A percentile compares a stretch with the other conserved stretches of the same genome.
Conservation (phyloP, 2,113 vertebrate species). For the Ophiodon elongatus region DNA sequence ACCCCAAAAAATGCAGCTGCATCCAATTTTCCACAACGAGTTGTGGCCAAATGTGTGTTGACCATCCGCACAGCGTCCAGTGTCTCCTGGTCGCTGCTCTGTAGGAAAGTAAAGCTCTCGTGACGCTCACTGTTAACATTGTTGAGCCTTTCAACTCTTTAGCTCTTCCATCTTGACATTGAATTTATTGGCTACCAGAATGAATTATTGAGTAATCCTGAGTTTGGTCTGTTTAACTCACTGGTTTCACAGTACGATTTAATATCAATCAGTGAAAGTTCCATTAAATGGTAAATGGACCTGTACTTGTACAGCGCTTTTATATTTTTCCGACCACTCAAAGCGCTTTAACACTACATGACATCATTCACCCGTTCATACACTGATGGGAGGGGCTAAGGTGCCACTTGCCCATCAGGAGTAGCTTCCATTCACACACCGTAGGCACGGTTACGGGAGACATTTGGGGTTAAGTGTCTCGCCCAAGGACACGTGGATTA, state of each 20-base stretch:
- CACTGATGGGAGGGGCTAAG: no score
- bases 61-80: background rate
- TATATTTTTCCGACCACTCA: no score
- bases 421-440: no score
- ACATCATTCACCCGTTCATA: no score
- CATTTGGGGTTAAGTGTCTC: no score
- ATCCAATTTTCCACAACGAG: background rate
- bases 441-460: no score
- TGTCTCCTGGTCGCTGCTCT: background rate
- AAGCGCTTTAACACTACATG: no score
- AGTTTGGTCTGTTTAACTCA: background rate
- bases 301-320: no score
- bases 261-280: background rate
- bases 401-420: no score
- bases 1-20: background rate
- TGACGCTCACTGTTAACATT: background rate
- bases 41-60: constrained; percentile 1
- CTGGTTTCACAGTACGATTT: background rate
- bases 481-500: no score
- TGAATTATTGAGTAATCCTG: background rate
- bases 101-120: background rate
- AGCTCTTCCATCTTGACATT: background rate
- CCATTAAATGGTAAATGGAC: no score
- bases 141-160: background rate
- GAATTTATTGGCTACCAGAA: background rate